Evolutionary conservation across 1,140 invertebrate species (phyloP).

Genomic region (Melipona quadrifasciata): DNA sequence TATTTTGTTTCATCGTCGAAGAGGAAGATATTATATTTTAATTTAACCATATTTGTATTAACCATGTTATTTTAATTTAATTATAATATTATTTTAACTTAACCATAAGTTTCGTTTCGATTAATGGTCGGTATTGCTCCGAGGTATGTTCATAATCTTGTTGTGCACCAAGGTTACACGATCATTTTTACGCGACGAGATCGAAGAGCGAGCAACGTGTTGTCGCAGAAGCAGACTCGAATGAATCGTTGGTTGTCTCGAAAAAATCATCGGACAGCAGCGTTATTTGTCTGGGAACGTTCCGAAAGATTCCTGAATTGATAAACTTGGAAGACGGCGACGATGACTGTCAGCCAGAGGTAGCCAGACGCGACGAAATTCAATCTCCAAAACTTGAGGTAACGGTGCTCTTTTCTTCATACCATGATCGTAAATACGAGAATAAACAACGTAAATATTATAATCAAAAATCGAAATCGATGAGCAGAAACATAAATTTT

Average conservation of each 20-base stretch:
- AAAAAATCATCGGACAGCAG: slow-evolving; percentile 53
- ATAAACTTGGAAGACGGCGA: slow-evolving; percentile 63
- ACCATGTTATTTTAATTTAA: too few relatives aligned
- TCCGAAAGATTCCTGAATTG: slow-evolving; percentile 67
- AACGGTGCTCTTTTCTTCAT: background rate
- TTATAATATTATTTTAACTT: too few relatives aligned
- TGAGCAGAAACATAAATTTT: background rate
- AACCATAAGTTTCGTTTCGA: too few relatives aligned
- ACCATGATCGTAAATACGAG: too few relatives aligned
- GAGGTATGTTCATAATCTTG: background rate
- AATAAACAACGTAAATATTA: too few relatives aligned
- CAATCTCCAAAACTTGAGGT: slow-evolving; percentile 8
- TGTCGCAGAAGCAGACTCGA: background rate
- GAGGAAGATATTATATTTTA: background rate
- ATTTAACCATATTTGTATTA: too few relatives aligned
- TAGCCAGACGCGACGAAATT: background rate
- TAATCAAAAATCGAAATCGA: too few relatives aligned
- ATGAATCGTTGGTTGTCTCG: background rate
- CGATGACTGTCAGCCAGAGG: slow-evolving; percentile 11
- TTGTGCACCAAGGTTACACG: slow-evolving; percentile 35
- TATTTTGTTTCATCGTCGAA: background rate
- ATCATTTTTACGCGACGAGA: slow-evolving; percentile 65
- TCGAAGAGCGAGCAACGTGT: slow-evolving; percentile 50
- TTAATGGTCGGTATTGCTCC: too few relatives aligned
- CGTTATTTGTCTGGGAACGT: slow-evolving; percentile 68